Evolutionary conservation across 37 sponge, comb jelly and placozoan species (phyloP).

Genomic region (Hexactinellida sp.): DNA sequence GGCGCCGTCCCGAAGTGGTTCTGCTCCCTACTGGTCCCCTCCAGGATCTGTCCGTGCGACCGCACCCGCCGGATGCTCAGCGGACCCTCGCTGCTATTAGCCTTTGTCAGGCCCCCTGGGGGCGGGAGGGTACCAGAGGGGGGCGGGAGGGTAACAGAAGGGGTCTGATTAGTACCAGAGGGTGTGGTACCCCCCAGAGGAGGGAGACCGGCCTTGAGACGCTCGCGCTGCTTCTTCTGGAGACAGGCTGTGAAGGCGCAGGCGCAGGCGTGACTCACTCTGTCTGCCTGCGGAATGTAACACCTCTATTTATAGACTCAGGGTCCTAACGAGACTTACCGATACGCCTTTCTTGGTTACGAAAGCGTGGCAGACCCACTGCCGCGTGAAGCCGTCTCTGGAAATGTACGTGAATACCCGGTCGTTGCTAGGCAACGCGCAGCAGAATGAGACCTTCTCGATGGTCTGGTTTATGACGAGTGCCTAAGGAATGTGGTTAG

Average conservation of each 20-base stretch:
- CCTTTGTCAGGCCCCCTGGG: neutral
- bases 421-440: constrained; percentile 29
- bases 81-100: neutral
- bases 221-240: constrained; percentile 22
- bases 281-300: constrained; percentile 25
- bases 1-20: neutral
- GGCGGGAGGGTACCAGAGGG: too few species aligned
- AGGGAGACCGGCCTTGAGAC: neutral
- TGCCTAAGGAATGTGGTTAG: neutral
- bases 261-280: constrained; percentile 40
- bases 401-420: constrained; percentile 45
- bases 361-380: constrained; percentile 42
- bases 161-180: neutral
- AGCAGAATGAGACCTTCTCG: constrained; percentile 49
- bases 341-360: constrained; percentile 22
- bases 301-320: neutral
- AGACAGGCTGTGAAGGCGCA: constrained; percentile 48
- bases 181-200: neutral
- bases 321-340: neutral
- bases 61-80: neutral
- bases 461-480: constrained; percentile 38
- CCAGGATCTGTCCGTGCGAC: neutral
- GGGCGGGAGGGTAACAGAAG: too few species aligned
- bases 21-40: neutral
- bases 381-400: constrained; percentile 28